Conservation (phyloP, 2,113 vertebrate species). For the Ceyx cyanopectus region DNA sequence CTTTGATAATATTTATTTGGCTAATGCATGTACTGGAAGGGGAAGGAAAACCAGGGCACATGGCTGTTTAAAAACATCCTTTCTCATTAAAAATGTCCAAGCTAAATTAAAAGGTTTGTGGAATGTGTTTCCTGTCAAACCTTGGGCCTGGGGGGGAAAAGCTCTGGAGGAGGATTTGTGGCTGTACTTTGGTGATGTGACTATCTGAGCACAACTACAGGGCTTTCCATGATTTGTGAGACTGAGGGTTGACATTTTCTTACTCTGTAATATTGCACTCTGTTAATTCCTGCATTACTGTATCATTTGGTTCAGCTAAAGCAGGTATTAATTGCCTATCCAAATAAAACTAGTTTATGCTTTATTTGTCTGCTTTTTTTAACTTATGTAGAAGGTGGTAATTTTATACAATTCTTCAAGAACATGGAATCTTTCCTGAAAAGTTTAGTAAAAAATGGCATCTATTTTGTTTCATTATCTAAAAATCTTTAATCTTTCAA, state of each 20-base stretch:
- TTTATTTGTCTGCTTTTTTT: neutral
- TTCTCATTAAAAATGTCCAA: constrained; percentile 28
- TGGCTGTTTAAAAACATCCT: constrained; percentile 42
- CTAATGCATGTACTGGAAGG: neutral
- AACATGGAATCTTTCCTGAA: neutral
- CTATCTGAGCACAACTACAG: neutral
- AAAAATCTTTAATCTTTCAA: constrained; percentile 40
- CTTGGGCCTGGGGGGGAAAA: neutral
- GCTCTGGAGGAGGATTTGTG: neutral
- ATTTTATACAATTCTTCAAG: neutral
- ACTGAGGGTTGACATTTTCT: neutral
- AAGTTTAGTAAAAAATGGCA: neutral
- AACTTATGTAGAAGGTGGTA: neutral
- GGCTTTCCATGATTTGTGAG: neutral
- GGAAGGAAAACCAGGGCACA: constrained; percentile 12
- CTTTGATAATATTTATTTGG: constrained; percentile 54
- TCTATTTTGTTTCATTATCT: constrained; percentile 24
- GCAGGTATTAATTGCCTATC: neutral
- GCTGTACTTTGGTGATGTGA: neutral
- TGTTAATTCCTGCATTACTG: neutral
- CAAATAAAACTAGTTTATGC: neutral
- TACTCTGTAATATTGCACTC: neutral
- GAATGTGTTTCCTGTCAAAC: constrained; percentile 29
- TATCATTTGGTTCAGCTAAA: neutral
- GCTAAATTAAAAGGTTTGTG: constrained; percentile 41